Evolutionary conservation across 2,797 vertebrate species (phyloP).

Genomic region (Limosa lapponica): DNA sequence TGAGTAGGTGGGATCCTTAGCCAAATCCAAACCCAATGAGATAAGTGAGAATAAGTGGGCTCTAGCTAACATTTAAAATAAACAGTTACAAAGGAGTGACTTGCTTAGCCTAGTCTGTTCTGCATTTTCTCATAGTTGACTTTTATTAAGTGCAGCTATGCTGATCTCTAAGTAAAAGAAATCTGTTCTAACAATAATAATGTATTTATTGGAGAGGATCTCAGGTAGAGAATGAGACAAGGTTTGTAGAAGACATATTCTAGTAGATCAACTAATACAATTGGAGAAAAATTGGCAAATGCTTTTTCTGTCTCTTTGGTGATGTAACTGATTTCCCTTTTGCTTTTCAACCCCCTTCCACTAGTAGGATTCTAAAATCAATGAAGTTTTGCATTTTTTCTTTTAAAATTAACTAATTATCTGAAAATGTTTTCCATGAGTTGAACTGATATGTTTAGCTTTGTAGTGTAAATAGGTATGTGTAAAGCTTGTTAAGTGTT

Average conservation of each 20-base stretch:
- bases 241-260: background rate
- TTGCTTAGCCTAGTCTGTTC: conserved; percentile 33
- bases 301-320: background rate
- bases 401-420: background rate
- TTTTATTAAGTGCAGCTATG: background rate
- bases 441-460: background rate
- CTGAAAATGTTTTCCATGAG: background rate
- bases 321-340: background rate
- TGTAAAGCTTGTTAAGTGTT: background rate
- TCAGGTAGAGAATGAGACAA: background rate
- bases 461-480: background rate
- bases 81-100: conserved; percentile 47
- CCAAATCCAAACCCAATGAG: conserved; percentile 54
- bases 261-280: background rate
- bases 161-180: background rate
- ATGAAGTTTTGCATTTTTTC: background rate
- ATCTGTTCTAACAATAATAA: background rate
- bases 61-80: conserved; percentile 57
- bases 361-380: background rate
- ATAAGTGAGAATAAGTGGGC: conserved; percentile 63
- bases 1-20: conserved; percentile 55
- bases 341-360: background rate
- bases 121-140: background rate
- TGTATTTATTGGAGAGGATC: background rate
- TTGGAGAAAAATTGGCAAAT: background rate